A percentile compares a stretch with the other conserved stretches of the same genome.
phyloP scores from a whole-genome alignment of 2,797 vertebrate species.

The Cheirogaleus major region DNA sequence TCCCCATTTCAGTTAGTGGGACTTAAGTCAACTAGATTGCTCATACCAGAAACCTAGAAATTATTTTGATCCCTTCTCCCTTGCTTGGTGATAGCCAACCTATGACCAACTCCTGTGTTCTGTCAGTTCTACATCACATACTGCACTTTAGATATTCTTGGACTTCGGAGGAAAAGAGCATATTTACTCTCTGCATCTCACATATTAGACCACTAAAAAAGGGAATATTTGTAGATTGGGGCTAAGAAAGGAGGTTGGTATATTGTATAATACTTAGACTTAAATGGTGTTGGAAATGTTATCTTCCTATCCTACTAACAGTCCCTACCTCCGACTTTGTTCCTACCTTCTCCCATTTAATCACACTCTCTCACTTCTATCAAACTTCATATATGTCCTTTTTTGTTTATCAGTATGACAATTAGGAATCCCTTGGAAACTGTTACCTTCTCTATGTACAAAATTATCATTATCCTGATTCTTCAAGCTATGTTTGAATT shows the following conservation, averaged over 20 bases:
- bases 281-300: background rate
- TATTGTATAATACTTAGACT: background rate
- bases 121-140: background rate
- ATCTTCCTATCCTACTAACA: background rate
- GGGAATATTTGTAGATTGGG: background rate
- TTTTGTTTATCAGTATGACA: slow-evolving; percentile 19
- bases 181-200: background rate
- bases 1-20: background rate
- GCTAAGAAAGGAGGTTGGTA: background rate
- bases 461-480: slow-evolving; percentile 26
- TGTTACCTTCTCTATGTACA: slow-evolving; percentile 7
- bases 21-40: background rate
- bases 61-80: background rate
- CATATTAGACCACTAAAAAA: background rate
- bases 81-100: background rate
- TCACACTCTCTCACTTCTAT: background rate
- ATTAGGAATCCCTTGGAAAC: background rate
- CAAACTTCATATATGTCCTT: background rate
- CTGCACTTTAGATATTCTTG: background rate
- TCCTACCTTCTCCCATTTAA: background rate
- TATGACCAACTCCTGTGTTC: background rate
- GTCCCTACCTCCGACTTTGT: background rate
- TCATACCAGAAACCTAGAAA: background rate
- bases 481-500: slow-evolving; percentile 15
- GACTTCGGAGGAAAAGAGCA: background rate